Evolutionary conservation across 2,888 invertebrate genomes (phyloP).

Genomic region (Stenurella melanura): DNA sequence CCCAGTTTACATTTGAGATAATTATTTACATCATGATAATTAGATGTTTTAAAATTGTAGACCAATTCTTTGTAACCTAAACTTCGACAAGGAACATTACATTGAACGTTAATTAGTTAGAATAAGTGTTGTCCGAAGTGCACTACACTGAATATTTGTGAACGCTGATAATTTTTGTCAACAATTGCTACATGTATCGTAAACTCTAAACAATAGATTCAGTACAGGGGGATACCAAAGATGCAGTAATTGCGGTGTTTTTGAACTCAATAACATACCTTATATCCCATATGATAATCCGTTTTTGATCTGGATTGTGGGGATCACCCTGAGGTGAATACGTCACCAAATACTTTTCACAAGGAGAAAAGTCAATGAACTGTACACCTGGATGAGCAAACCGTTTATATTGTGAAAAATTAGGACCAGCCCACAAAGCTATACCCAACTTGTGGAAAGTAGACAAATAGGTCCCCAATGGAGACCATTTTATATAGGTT

Average conservation of each 20-base stretch:
- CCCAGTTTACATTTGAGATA: too few species aligned
- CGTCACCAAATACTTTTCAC: constrained; percentile 96
- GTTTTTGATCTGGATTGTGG: constrained; percentile 81
- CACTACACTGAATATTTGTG: too few species aligned
- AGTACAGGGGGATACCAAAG: too few species aligned
- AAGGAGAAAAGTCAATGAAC: constrained; percentile 97
- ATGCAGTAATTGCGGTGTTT: too few species aligned
- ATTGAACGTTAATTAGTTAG: too few species aligned
- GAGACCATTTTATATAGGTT: constrained; percentile 98
- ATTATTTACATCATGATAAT: too few species aligned
- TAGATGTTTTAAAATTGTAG: too few species aligned
- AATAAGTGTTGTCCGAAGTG: not conserved
- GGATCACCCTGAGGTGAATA: constrained; percentile 88
- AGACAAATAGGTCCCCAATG: constrained; percentile 95
- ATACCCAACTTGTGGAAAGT: constrained; percentile 98
- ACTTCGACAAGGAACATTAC: too few species aligned
- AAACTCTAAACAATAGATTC: too few species aligned
- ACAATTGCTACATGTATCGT: too few species aligned
- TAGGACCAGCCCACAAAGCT: constrained; percentile 97
- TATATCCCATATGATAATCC: constrained; percentile 97
- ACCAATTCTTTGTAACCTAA: too few species aligned
- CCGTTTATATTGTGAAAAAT: constrained; percentile 92
- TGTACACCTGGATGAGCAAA: constrained; percentile 94
- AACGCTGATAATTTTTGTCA: too few species aligned
- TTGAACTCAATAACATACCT: constrained; percentile 73